Base-by-base conservation (phyloP, 2,888 invertebrate genomes). In the Sycophila texana region DNA sequence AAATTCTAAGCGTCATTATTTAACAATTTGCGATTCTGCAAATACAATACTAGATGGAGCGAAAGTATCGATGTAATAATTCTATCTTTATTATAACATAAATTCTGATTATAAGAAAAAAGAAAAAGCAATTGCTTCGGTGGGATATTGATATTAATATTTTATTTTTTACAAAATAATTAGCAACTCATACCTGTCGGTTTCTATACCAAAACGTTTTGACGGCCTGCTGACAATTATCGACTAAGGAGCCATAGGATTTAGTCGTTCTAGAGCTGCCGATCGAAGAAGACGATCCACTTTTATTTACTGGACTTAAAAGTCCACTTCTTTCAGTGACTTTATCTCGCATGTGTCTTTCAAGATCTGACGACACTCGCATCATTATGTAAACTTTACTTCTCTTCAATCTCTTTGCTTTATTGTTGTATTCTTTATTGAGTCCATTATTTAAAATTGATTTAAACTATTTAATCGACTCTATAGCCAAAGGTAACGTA, bases 141-240 rank as follows among this genome's bases (percentile, higher is more conserved):
- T 7, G 7, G 39, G 10, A 39, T 10, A 7, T n/a, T n/a, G n/a
- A n/a, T n/a, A n/a, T n/a, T n/a, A 39, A 16, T 26, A 53, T 53
- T 60, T 65, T 67, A n/a, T n/a, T 55, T 63, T 74, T 77, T 10
- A 22, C 30, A n/a, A 3, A 60, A 57, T 5, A 57, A 68, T 10
- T 71, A 49, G 20, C 47, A 16, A 18, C 30, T 71, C 72, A 30
- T 88, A 89, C 89, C 89, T 89, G 87, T 81, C 83, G 87, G 76
- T 86, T 88, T 76, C 85, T 84, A 77, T 84, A 87, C 89, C 89
- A 89, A 63, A 90, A 81, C 5, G 87, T 86, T 53, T 85, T 87
- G 49, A 89, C 83, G 49, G 82, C 84, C 76, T 87, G 86, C 63
- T 86, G 89, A 81, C 85, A 78, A 22, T 77, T 81, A 53, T 74